phyloP scores from a whole-genome alignment of 2,113 vertebrate genomes.

The Psilopsiagon aurifrons region DNA sequence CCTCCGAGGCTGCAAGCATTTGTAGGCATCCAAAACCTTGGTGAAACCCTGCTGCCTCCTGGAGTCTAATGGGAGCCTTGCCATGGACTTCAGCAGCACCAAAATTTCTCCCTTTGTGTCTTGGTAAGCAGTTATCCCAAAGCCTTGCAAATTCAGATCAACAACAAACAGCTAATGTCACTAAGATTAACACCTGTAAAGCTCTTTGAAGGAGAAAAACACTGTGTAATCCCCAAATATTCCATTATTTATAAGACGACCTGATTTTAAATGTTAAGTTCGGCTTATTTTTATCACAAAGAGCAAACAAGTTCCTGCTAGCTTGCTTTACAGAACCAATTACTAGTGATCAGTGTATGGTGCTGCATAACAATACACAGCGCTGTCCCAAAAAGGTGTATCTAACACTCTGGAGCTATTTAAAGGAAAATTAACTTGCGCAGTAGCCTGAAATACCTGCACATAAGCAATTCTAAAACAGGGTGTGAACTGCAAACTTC shows the following conservation, averaged over 20 bases:
- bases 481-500: background rate
- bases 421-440: slow-evolving; percentile 36
- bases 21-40: background rate
- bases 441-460: background rate
- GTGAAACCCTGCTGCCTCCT: slow-evolving; percentile 61
- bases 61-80: slow-evolving; percentile 32
- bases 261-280: slow-evolving; percentile 65
- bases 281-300: slow-evolving; percentile 66
- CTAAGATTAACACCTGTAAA: slow-evolving; percentile 54
- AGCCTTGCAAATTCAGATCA: background rate
- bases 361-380: slow-evolving; percentile 50
- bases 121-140: background rate
- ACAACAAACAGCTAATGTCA: background rate
- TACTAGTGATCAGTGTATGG: slow-evolving; percentile 49
- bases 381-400: slow-evolving; percentile 16
- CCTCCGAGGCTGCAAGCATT: background rate
- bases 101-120: background rate
- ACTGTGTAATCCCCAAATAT: background rate
- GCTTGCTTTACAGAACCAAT: slow-evolving; percentile 66
- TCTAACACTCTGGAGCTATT: background rate
- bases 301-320: slow-evolving; percentile 53
- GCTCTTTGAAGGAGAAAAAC: slow-evolving; percentile 38
- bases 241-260: slow-evolving; percentile 65
- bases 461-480: slow-evolving; percentile 32
- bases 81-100: background rate